A percentile compares a stretch with the other conserved stretches of the same genome.
These are phyloP conservation scores for Anoplolepis gracilipes DNA, from an alignment of 1,140 invertebrate genomes.

Conservation along the genomic window DNA sequence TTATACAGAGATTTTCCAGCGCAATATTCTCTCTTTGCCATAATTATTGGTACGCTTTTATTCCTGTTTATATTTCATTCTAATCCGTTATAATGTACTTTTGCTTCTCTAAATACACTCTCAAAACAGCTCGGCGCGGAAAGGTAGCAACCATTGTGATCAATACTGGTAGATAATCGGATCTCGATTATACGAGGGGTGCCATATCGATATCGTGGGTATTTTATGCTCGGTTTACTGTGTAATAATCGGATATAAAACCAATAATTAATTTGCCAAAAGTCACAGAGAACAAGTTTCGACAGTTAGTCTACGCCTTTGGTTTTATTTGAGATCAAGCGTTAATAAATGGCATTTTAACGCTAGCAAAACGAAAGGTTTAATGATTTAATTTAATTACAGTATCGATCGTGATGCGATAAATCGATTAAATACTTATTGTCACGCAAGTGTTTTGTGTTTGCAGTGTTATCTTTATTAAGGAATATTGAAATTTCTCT, in stretches of 20 bases:
- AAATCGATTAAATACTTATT: constrained; percentile 27
- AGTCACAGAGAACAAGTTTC: constrained; percentile 50
- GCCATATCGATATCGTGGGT: constrained; percentile 11
- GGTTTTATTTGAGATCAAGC: neutral
- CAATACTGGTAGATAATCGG: constrained; percentile 41
- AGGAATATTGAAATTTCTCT: constrained; percentile 10
- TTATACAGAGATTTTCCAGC: neutral
- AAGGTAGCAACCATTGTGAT: constrained; percentile 1
- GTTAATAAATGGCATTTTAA: constrained; percentile 30
- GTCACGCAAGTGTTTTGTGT: constrained; percentile 9
- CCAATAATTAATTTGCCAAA: constrained; percentile 52
- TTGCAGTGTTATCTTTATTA: neutral
- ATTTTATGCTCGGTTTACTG: constrained; percentile 19
- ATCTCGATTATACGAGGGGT: constrained; percentile 22
- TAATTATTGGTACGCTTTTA: neutral
- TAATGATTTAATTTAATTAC: constrained; percentile 32
- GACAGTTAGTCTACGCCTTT: neutral
- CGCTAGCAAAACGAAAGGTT: constrained; percentile 14
- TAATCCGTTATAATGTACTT: neutral
- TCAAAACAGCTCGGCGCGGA: neutral
- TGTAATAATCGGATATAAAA: constrained; percentile 53
- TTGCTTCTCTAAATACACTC: constrained; percentile 3
- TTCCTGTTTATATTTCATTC: neutral
- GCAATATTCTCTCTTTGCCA: neutral
- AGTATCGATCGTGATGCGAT: constrained; percentile 25